Percentiles rank a stretch among this genome's conserved stretches.
phyloP scores from a whole-genome alignment of 2,797 vertebrate genomes.

The Ibycter americanus region DNA sequence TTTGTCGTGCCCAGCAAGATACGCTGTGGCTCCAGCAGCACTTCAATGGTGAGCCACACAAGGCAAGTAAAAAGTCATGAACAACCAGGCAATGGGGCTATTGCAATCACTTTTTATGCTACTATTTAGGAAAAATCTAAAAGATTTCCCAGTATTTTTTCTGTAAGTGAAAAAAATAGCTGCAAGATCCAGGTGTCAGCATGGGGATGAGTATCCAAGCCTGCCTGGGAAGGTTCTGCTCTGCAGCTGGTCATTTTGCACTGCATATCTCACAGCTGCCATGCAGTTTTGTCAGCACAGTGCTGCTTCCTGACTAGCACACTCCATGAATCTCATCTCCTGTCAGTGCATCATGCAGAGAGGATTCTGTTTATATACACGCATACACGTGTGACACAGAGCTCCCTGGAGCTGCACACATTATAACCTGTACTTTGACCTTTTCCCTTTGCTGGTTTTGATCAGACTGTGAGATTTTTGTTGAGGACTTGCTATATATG shows the following conservation, averaged over 20 bases:
- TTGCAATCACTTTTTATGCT: not conserved
- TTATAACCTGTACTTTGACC: not conserved
- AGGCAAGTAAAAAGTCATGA: not conserved
- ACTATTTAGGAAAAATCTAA: not conserved
- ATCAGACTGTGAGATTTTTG: not conserved
- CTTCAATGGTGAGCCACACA: not conserved
- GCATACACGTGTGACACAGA: not conserved
- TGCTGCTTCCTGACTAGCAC: not conserved
- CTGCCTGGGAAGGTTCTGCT: not conserved
- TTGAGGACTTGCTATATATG: not conserved
- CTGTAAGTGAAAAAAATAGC: not conserved
- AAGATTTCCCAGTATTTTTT: not conserved
- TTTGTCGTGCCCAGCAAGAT: not conserved
- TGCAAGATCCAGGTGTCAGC: not conserved
- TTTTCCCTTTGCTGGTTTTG: not conserved
- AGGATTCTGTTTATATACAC: not conserved
- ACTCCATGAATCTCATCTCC: slow-evolving; percentile 1
- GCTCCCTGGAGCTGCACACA: not conserved
- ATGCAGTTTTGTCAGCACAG: not conserved
- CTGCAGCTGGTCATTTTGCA: not conserved
- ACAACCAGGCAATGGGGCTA: not conserved
- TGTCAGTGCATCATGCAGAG: not conserved
- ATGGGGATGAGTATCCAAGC: not conserved
- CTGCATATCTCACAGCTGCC: not conserved
- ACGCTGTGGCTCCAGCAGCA: not conserved